Base-by-base conservation (phyloP, 2,888 invertebrate species). In the Thecocarcelia acutangulata region DNA sequence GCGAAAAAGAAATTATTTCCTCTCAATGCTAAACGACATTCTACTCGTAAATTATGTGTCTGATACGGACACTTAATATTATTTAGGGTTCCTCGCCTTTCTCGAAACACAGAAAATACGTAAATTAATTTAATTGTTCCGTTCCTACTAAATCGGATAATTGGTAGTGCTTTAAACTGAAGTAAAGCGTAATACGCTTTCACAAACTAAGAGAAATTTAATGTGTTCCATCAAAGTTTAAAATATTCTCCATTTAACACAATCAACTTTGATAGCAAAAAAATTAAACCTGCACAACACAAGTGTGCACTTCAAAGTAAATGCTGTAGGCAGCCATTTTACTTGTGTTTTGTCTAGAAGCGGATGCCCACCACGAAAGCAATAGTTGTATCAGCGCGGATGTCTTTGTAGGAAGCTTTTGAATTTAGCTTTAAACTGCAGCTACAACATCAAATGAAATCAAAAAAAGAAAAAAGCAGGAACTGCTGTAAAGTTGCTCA, bases 401-500 rank as follows among this genome's bases (percentile, higher is more conserved):
- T 33, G 17, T 50, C 11, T 48, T 52, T 73, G 28, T 24, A 17
- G 37, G 9, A 8, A 21, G 8, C 17, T n/a, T 21, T 33, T 44
- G 28, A 44, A 48, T 48, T 48, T 11, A 24, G 15, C 6, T 46
- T 56, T 33, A 37, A 54, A n/a, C 28, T 13, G 50, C 37, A 58
- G 19, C 44, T 44, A 28, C 61, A 46, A 0, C 8, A 8, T 24
- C 15, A 56, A 42, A 15, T n/a, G 1, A 15, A 33, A 3, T 24
- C 2, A 24, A 3, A 9, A 58, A 42, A 42, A 17, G 11, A 3
- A 9, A 58, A 42, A 42, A 17, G 11, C n/a, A 63, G 70, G 50
- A 77, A 70, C 19, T 70, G 42, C 48, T 63, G 76, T 50, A 76
- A 50, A n/a, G 13, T 11, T 52, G 19, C 12, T 28, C 52, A 64